Evolutionary conservation across 2,797 vertebrate species (phyloP), one percentile per base, ranked within the genome.

Genomic region (Myotis daubentonii): DNA sequence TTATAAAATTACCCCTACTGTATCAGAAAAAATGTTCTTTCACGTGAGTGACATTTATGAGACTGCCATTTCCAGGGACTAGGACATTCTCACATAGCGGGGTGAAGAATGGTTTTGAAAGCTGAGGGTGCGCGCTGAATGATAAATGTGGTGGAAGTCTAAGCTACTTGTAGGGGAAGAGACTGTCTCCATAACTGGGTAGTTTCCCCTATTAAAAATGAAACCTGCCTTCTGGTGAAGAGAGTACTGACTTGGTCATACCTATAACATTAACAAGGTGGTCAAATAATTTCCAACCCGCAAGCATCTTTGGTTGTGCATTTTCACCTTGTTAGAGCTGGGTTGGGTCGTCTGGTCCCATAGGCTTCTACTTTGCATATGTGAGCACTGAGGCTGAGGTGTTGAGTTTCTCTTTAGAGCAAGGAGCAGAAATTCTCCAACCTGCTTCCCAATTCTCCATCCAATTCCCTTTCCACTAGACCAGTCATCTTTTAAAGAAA

Each of bases 91-190:
- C 85, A 85, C 55, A 85, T 70, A 94, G 97, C 87, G 96, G 95
- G 96, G 83, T 94, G 94, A 97, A 94, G 96, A 97, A 93, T 71
- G 83, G 74, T 94, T 97, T 97, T 95, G 96, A 96, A 96, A 97
- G 92, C 87, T 71, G 44, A 92, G 97, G 75, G 81, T 92, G 23
- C 82, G 92, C 87, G 82, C 89, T 93, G 97, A 97, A 97, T 97
- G 97, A 96, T 94, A 97, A 96, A 97, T 87, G 57, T 89, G 65
- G 41, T 88, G 36, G 55, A 94, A 25, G 33, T 95, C 71, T 94
- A 96, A 97, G 93, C 85, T 85, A 97, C 82, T 94, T n/a, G 38
- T 87, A 76, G 93, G 96, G 93, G 96, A 95, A 97, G 89, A 90
- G 89, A 65, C n/a, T 51, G 25, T 84, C 62, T 78, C 41, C 28